Conservation (phyloP, 1,140 invertebrate species). For the Apis florea region DNA sequence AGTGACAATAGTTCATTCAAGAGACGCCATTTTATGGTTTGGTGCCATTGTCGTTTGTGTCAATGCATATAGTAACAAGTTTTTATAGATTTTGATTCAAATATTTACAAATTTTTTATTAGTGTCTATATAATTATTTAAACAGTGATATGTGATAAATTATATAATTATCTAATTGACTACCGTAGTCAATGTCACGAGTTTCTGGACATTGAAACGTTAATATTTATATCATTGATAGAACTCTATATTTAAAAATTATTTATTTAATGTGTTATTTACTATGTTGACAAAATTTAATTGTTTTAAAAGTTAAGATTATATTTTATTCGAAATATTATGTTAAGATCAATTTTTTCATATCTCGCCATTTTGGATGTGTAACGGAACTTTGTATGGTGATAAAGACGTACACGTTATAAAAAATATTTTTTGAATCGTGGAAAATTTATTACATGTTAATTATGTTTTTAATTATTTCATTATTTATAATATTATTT, state of each 20-base stretch:
- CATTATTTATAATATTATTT: slow-evolving; percentile 33
- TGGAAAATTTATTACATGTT: slow-evolving; percentile 43
- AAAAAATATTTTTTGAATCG: slow-evolving; percentile 13
- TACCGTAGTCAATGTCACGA: slow-evolving; percentile 56
- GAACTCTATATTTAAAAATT: neutral
- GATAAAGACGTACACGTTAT: slow-evolving; percentile 55
- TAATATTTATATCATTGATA: slow-evolving; percentile 17
- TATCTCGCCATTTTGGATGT: slow-evolving; percentile 64
- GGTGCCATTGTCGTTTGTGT: slow-evolving; percentile 28
- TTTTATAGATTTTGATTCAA: neutral
- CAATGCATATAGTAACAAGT: slow-evolving; percentile 9
- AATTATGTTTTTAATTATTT: slow-evolving; percentile 41
- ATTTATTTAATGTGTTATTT: neutral
- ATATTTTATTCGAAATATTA: neutral
- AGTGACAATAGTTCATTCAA: slow-evolving; percentile 30
- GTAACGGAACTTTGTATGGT: slow-evolving; percentile 60
- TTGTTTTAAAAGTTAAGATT: neutral
- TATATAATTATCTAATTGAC: slow-evolving; percentile 43
- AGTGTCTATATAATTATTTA: slow-evolving; percentile 14
- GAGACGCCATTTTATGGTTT: slow-evolving; percentile 47
- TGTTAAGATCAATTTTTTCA: slow-evolving; percentile 40
- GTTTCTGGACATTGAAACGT: slow-evolving; percentile 31
- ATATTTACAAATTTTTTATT: slow-evolving; percentile 20
- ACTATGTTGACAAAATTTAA: neutral
- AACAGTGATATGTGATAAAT: slow-evolving; percentile 3